phyloP scores from a whole-genome alignment of 2,113 vertebrate genomes.

The Notiomystis cincta region DNA sequence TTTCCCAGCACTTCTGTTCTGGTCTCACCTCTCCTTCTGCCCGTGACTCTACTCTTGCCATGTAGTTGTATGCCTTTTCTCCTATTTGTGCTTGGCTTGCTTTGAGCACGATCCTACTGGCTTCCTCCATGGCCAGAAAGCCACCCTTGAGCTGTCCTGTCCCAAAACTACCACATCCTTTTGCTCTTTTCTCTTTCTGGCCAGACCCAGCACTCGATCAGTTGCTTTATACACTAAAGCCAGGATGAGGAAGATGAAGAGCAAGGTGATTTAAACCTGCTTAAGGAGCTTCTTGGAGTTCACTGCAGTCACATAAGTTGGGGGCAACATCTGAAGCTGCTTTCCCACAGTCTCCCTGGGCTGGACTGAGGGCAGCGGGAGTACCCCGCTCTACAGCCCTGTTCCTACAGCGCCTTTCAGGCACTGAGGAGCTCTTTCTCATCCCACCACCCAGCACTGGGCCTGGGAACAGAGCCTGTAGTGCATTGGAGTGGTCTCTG shows the following conservation, averaged over 20 bases:
- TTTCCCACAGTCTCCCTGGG: neutral
- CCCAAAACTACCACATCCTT: neutral
- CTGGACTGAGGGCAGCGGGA: neutral
- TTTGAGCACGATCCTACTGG: neutral
- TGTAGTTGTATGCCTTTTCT: rapidly evolving
- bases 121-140: neutral
- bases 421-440: neutral
- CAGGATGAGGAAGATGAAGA: neutral
- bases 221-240: neutral
- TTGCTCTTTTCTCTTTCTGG: neutral
- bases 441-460: neutral
- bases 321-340: neutral
- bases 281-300: neutral
- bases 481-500: neutral
- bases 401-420: rapidly evolving
- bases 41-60: neutral
- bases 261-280: neutral
- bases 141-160: neutral
- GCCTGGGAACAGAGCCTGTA: rapidly evolving
- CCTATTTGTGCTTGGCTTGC: rapidly evolving
- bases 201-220: rapidly evolving
- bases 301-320: rapidly evolving
- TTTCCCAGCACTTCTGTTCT: neutral
- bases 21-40: neutral
- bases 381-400: neutral